Evolutionary conservation across 2,888 invertebrate species (phyloP), one percentile per base, ranked within the genome.

Genomic region (Selenia dentaria): DNA sequence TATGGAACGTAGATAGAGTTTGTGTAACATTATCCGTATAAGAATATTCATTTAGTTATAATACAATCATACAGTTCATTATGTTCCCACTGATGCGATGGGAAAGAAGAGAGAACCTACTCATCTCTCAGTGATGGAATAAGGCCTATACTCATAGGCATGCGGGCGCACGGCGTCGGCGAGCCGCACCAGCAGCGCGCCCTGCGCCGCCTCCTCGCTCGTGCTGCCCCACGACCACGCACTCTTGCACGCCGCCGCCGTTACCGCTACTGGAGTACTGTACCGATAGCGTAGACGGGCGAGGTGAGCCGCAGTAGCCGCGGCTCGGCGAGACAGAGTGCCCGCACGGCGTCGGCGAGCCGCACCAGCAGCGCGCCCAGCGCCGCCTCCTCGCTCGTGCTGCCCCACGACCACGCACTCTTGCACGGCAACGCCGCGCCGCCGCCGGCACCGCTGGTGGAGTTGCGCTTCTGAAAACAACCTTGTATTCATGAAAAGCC

Each of bases 281-380:
- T 10, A 83, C 86, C 86, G 5, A 87, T 57, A 14, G 69, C 72
- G 38, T 83, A 85, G 0, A 83, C 74, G 0, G 86, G 86, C 1
- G 82, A 79, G 9, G 50, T 14, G 5, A 84, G 50, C 1, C 73
- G 51, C 47, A 86, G 47, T 13, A 86, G 63, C 1, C 87, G 49
- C 2, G 86, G 79, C 57, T 87, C 86, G 2, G 54, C 62, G 6
- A 72, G 63, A 43, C 75, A 79, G 10, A 84, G 55, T 0, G 70
- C 69, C 0, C 69, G 65, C 49, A 71, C 83, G 0, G 78, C 74
- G 4, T 82, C 83, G 0, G 83, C 76, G 18, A 87, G 67, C n/a
- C 61, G 59, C 41, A 83, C 56, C 46, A 87, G 59, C 32, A 77
- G 51, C 1, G 60, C 42, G 6, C 85, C 85, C 46, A 87, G 46